Percentiles rank a stretch among this genome's conserved stretches.
phyloP scores from a whole-genome alignment of 2,797 vertebrate genomes.

The Myotis pilosus region DNA sequence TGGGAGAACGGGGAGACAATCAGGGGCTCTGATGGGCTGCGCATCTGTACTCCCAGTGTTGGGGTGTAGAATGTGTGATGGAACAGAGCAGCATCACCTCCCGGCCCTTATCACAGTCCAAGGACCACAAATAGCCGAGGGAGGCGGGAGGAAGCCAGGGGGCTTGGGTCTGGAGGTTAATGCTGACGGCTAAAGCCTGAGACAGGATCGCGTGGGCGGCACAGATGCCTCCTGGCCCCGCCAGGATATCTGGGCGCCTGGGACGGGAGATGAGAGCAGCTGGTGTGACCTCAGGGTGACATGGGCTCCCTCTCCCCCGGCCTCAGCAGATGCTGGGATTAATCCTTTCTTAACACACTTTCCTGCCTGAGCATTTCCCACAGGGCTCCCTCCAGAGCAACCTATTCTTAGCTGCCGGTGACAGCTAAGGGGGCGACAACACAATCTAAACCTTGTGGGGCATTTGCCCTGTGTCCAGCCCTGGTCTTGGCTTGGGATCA shows the following conservation, averaged over 20 bases:
- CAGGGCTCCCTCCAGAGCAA: neutral
- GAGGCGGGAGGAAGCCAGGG: neutral
- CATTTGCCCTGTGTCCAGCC: too few relatives aligned
- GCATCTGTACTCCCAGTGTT: conserved; percentile 17
- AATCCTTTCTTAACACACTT: neutral
- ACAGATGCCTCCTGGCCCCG: neutral
- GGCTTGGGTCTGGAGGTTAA: neutral
- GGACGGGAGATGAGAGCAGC: neutral
- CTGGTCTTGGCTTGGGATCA: neutral
- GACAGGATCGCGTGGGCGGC: neutral
- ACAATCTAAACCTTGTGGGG: rapidly evolving
- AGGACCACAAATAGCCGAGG: neutral
- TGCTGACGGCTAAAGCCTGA: rapidly evolving
- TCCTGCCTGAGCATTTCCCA: neutral
- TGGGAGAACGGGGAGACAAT: neutral
- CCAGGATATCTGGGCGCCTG: neutral
- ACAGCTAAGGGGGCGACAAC: rapidly evolving
- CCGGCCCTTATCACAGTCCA: neutral
- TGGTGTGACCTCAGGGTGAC: neutral
- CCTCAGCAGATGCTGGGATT: neutral
- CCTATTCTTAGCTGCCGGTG: neutral
- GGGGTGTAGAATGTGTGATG: neutral
- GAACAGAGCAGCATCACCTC: neutral
- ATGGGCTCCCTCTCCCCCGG: neutral
- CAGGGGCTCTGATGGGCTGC: neutral